Evolutionary conservation across 2,888 invertebrate species (phyloP).

Genomic region (Agrotis clavis): DNA sequence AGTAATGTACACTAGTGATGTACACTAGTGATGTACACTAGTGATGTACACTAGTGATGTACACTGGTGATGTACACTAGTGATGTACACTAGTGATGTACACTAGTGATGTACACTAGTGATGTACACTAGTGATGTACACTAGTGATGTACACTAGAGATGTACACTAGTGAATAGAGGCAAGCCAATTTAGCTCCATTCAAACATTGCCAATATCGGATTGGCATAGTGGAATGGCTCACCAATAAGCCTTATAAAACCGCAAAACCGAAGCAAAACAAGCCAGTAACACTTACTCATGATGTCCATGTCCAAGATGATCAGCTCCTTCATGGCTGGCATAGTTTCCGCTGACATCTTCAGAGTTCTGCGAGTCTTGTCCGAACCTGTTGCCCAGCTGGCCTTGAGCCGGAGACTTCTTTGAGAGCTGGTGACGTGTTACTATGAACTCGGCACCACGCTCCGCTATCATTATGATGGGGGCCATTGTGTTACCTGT

Average conservation of each 20-base stretch:
- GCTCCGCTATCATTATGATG: conserved; percentile 91
- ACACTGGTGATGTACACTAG: too few relatives aligned
- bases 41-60: too few relatives aligned
- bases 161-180: too few relatives aligned
- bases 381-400: conserved; percentile 73
- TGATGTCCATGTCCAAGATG: conserved; percentile 16
- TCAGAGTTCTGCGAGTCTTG: conserved; percentile 54
- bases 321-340: conserved; percentile 53
- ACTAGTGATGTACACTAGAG: too few relatives aligned
- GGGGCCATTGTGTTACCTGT: conserved; percentile 91
- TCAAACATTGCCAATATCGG: too few relatives aligned
- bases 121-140: too few relatives aligned
- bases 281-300: conserved; percentile 41
- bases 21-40: too few relatives aligned
- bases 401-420: conserved; percentile 72
- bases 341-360: conserved; percentile 58
- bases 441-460: conserved; percentile 89
- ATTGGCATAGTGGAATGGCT: too few relatives aligned
- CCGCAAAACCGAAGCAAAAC: not conserved
- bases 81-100: too few relatives aligned
- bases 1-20: too few relatives aligned
- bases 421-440: conserved; percentile 84
- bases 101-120: too few relatives aligned
- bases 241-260: not conserved
- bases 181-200: too few relatives aligned